Base-by-base conservation (phyloP, 1,140 invertebrate genomes). In the Drosophila takahashii region DNA sequence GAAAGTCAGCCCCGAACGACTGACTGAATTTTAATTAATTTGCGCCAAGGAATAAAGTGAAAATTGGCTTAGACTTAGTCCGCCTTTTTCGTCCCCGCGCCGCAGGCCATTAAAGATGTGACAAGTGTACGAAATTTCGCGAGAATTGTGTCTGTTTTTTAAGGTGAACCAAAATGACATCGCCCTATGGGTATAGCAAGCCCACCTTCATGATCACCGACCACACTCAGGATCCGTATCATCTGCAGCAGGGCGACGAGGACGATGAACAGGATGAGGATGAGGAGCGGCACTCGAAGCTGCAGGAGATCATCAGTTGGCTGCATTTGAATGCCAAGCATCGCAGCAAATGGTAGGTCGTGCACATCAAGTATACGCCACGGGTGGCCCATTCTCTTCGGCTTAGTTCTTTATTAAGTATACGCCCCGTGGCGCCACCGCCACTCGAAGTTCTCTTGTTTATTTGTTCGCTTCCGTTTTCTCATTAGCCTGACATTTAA, bases 141-240 rank as follows among this genome's bases (percentile, higher is more conserved):
- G 4, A 32, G 22, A 26, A 45, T 36, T 53, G 45, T 52, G 51
- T 18, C 7, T 32, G 29, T 37, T 64, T 16, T 39, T 8, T 42
- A 34, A 44, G 11, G 32, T 51, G 29, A 70, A 50, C 27, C 22
- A 51, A 47, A 61, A 86, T 86, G 83, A 79, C 83, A 27, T 39
- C 75, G 4, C 57, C 83, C 1, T 89, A 76, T 37, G 75, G 60
- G 2, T 86, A 90, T 16, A 67, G 37, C 5, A 90, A 86, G 44
- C 81, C 86, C 57, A 90, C 74, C 6, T 90, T 90, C 15, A 75
- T 79, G 67, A 90, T 90, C 51, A 90, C 86, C n/a, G 85, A 90
- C 41, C 74, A 90, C 50, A 77, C 71, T 34, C 60, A 50, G 1
- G 75, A 90, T 73, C 86, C 86, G 13, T 90, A 81, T 51, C 76